Conservation (phyloP, 2,888 invertebrate species). For the Cephonodes hylas region DNA sequence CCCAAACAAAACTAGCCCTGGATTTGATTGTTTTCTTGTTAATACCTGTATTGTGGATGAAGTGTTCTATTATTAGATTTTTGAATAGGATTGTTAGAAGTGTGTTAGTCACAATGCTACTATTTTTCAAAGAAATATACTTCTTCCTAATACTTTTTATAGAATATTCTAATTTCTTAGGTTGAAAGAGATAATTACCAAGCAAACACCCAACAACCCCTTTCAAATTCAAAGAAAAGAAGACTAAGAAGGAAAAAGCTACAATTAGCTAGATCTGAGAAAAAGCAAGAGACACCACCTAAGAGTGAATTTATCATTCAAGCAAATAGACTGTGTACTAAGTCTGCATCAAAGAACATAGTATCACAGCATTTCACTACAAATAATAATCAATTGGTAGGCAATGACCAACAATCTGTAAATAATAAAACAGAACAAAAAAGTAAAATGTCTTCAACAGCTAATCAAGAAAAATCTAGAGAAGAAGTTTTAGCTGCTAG, state of each 20-base stretch:
- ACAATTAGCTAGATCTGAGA: slow-evolving; percentile 29
- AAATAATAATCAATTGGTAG: slow-evolving; percentile 5
- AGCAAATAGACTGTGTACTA: background rate
- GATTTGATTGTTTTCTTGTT: too few species aligned
- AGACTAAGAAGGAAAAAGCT: slow-evolving; percentile 52
- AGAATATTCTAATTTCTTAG: slow-evolving; percentile 11
- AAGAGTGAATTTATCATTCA: background rate
- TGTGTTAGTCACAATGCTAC: background rate
- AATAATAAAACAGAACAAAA: background rate
- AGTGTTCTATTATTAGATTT: too few species aligned
- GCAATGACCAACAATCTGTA: slow-evolving; percentile 9
- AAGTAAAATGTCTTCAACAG: slow-evolving; percentile 52
- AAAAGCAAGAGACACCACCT: background rate
- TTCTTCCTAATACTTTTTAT: background rate
- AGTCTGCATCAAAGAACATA: background rate
- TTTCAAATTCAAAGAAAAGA: slow-evolving; percentile 34
- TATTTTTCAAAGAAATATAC: background rate
- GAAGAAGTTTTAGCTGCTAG: slow-evolving; percentile 64
- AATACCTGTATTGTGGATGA: too few species aligned
- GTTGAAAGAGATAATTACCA: slow-evolving; percentile 6
- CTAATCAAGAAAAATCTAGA: slow-evolving; percentile 42
- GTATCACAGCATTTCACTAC: background rate
- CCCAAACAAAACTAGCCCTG: too few species aligned
- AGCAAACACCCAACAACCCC: background rate
- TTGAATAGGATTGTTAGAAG: too few species aligned